These are phyloP conservation scores for Oasisia sp. DNA, from an alignment of 2,888 invertebrate genomes.

Conservation along the genomic window DNA sequence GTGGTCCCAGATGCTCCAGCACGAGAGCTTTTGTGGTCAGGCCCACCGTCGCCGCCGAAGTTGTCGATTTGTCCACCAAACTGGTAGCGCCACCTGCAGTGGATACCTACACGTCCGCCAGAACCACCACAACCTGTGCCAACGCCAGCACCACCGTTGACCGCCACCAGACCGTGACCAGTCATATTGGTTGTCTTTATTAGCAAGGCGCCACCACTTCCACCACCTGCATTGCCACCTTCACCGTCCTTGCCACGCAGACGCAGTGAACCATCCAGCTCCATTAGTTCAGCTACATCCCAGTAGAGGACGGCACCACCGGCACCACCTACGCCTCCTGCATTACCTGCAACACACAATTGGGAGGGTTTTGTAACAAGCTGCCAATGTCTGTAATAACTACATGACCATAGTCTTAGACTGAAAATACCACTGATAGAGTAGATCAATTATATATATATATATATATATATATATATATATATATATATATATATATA, in stretches of 20 bases:
- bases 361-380: neutral
- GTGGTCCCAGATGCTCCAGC: slow-evolving; percentile 53
- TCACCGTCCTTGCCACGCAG: slow-evolving; percentile 31
- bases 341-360: neutral
- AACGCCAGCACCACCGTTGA: slow-evolving; percentile 48
- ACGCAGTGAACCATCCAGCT: slow-evolving; percentile 50
- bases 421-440: no score
- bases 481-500: neutral
- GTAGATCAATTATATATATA: no score
- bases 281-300: slow-evolving; percentile 47
- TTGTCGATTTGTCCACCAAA: slow-evolving; percentile 51
- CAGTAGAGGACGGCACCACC: slow-evolving; percentile 50
- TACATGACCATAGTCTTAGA: no score
- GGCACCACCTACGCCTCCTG: slow-evolving; percentile 43
- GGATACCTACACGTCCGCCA: slow-evolving; percentile 50
- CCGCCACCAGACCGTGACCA: slow-evolving; percentile 52
- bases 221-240: slow-evolving; percentile 47
- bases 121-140: slow-evolving; percentile 49
- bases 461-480: neutral
- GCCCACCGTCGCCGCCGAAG: slow-evolving; percentile 48
- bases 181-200: slow-evolving; percentile 50
- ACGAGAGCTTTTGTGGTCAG: slow-evolving; percentile 20
- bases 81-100: slow-evolving; percentile 49
- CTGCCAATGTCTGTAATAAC: neutral
- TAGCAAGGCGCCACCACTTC: slow-evolving; percentile 50